phyloP scores from a whole-genome alignment of 2,113 vertebrate species.

The Rattus rattus region DNA sequence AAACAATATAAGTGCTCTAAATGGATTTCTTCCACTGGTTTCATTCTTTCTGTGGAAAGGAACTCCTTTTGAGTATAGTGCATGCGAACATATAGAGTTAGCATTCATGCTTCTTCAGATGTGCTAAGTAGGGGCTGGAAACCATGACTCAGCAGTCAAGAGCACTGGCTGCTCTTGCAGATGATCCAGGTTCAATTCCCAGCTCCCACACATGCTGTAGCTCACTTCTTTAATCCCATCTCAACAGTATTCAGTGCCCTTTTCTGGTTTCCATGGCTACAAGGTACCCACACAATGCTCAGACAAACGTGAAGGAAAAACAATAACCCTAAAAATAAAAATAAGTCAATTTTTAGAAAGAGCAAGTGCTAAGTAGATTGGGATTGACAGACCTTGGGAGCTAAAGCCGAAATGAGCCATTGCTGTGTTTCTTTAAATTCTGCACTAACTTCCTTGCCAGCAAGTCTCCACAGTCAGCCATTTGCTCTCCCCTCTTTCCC shows the following conservation, averaged over 20 bases:
- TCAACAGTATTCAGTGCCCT: neutral
- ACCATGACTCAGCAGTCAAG: neutral
- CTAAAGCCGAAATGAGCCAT: neutral
- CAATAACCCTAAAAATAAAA: neutral
- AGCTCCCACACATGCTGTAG: too few relatives aligned
- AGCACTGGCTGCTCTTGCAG: neutral
- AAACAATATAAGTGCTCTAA: neutral
- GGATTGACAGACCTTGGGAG: neutral
- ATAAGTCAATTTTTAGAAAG: neutral
- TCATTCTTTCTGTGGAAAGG: neutral
- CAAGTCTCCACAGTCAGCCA: neutral
- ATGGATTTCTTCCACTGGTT: neutral
- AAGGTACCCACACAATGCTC: neutral
- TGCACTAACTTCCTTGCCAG: neutral
- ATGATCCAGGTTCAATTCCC: neutral
- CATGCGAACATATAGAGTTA: neutral
- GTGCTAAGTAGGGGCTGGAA: neutral
- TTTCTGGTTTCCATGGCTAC: neutral
- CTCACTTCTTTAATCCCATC: neutral
- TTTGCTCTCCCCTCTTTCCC: neutral
- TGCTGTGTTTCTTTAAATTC: neutral
- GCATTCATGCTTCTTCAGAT: slow-evolving; percentile 45
- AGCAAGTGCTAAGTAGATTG: neutral
- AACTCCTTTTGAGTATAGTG: neutral
- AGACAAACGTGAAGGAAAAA: neutral